Evolutionary conservation across 1,140 invertebrate genomes (phyloP).

Genomic region (Subanguina moxae): DNA sequence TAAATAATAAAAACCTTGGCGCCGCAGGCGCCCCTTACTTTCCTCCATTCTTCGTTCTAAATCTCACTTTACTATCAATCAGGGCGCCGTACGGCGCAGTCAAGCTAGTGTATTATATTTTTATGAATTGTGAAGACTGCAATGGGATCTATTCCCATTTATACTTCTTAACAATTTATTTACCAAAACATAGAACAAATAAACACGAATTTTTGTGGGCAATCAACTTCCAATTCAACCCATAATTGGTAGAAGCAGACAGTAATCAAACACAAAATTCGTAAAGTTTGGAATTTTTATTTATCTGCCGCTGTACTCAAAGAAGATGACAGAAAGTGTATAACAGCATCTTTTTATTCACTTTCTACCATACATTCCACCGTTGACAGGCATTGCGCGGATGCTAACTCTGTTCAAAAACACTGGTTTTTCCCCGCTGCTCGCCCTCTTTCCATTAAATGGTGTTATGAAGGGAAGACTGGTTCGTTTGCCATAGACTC

Average conservation of each 20-base stretch:
- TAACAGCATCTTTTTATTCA: neutral
- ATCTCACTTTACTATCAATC: too few species aligned
- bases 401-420: constrained; percentile 11
- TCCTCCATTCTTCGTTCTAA: too few species aligned
- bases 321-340: neutral
- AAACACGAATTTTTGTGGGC: neutral
- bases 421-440: neutral
- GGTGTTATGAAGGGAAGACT: too few species aligned
- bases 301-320: neutral
- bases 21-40: too few species aligned
- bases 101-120: too few species aligned
- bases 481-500: constrained; percentile 41
- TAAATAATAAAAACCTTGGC: too few species aligned
- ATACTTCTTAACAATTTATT: too few species aligned
- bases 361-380: constrained; percentile 21
- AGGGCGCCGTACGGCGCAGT: too few species aligned
- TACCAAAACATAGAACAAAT: neutral
- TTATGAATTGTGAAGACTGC: too few species aligned
- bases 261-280: neutral
- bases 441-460: too few species aligned
- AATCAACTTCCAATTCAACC: neutral
- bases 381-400: constrained; percentile 20
- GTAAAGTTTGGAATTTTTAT: neutral
- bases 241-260: neutral
- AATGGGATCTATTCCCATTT: too few species aligned